Evolutionary conservation across 2,113 vertebrate species (phyloP).

Genomic region (Pongo abelii): DNA sequence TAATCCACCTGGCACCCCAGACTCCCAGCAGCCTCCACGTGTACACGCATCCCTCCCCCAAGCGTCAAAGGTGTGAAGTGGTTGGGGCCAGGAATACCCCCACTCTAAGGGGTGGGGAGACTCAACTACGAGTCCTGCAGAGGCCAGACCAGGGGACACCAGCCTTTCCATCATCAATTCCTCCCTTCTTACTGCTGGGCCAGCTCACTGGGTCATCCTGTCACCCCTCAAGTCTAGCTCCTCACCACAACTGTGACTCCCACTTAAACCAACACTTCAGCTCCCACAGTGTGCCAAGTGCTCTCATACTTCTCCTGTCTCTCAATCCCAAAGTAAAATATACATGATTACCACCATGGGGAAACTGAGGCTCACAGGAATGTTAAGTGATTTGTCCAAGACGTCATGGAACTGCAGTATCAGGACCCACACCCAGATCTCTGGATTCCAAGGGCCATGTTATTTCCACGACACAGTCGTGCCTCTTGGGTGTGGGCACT

Average conservation of each 20-base stretch:
- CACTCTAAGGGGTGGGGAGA: background rate
- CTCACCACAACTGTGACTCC: background rate
- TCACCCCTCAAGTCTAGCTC: background rate
- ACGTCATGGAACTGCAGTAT: background rate
- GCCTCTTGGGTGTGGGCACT: background rate
- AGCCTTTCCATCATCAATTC: background rate
- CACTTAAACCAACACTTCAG: background rate
- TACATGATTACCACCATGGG: background rate
- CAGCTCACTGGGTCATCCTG: background rate
- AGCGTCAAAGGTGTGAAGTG: background rate
- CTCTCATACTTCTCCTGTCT: background rate
- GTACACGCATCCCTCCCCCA: background rate
- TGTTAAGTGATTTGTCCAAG: background rate
- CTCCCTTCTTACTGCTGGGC: background rate
- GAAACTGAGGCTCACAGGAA: background rate
- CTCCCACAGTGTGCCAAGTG: background rate
- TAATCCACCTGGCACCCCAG: background rate
- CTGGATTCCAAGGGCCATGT: background rate
- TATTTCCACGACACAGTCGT: rapidly evolving
- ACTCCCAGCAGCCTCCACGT: background rate
- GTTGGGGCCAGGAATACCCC: background rate
- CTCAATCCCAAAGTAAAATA: background rate
- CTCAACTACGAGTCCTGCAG: background rate
- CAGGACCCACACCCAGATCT: background rate
- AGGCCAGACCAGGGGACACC: background rate